phyloP scores from a whole-genome alignment of 2,888 invertebrate species.

The Drosophila pullipes region DNA sequence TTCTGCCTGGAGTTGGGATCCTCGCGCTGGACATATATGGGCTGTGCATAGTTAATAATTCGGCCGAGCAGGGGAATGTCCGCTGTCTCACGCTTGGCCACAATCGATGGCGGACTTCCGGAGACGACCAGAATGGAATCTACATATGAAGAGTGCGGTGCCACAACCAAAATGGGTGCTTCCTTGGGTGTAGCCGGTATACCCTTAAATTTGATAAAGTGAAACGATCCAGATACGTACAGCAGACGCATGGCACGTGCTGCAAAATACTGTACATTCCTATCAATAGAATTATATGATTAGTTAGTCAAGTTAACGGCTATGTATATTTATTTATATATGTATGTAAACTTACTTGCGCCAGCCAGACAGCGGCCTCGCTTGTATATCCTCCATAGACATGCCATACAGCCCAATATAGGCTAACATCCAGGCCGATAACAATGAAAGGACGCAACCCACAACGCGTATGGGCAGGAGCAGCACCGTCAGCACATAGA shows the following conservation, averaged over 20 bases:
- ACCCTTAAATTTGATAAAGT: constrained; percentile 91
- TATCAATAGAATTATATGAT: constrained; percentile 68
- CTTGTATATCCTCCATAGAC: constrained; percentile 91
- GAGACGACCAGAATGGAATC: constrained; percentile 94
- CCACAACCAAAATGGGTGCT: constrained; percentile 94
- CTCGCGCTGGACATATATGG: constrained; percentile 96
- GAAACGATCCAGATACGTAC: constrained; percentile 93
- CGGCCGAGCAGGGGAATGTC: constrained; percentile 96
- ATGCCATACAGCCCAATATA: constrained; percentile 93
- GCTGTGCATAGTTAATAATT: constrained; percentile 96
- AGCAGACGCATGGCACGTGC: constrained; percentile 90
- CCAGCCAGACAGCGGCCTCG: constrained; percentile 94
- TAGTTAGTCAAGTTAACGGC: neutral
- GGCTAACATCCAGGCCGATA: constrained; percentile 94
- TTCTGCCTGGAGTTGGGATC: constrained; percentile 96
- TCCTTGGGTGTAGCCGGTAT: constrained; percentile 88
- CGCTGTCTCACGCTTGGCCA: constrained; percentile 94
- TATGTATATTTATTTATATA: neutral
- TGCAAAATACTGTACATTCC: constrained; percentile 88
- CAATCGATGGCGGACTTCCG: constrained; percentile 94
- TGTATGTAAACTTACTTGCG: constrained; percentile 89
- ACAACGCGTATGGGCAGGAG: constrained; percentile 93
- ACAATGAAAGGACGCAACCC: constrained; percentile 90
- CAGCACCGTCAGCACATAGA: constrained; percentile 93
- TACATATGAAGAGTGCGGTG: constrained; percentile 96